Evolutionary conservation across 2,888 invertebrate genomes (phyloP), one percentile per base, ranked within the genome.

Genomic region (Platypus cylindrus): DNA sequence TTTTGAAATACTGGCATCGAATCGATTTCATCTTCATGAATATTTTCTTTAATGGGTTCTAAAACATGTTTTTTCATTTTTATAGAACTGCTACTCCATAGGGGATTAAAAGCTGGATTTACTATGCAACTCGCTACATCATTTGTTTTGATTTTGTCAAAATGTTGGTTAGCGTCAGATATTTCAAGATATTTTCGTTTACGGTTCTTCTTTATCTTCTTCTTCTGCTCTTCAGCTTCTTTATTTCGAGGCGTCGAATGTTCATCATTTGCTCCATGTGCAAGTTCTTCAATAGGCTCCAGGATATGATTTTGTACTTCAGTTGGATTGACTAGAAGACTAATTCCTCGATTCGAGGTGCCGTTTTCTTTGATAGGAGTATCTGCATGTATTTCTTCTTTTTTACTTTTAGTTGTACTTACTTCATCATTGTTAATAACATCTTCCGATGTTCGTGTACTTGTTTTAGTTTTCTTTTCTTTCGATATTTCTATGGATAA

Each of bases 261-360:
- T 43, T 31, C 26, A 39, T 20, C 8, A 5, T 20, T 20, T 20
- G 8, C 20, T 20, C 8, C 8, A 8, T 20, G 20, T 36, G 8
- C 20, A n/a, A n/a, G n/a, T n/a, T n/a, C n/a, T 38, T 48, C 45
- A 22, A 57, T 56, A 3, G 53, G 45, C 17, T 52, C 46, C 22
- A 57, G 43, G 22, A 42, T 14, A 28, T 54, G 53, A 37, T 48
- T 54, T 32, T 50, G 38, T 12, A 55, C 16, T 27, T 43, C 41
- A 7, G 49, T 12, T 17, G 47, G 44, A 24, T 41, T 47, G 23
- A 32, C 38, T 22, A 54, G 26, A 2, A 57, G 54, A 37, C 56
- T 51, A 45, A 58, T 58, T 3, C 49, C 55, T n/a, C 55, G 56
- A 47, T 59, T 59, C 3, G 44, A 41, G 5, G 54, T 18, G 5